These are phyloP conservation scores for Drepana arcuata DNA, from an alignment of 1,140 invertebrate genomes.

Conservation along the genomic window DNA sequence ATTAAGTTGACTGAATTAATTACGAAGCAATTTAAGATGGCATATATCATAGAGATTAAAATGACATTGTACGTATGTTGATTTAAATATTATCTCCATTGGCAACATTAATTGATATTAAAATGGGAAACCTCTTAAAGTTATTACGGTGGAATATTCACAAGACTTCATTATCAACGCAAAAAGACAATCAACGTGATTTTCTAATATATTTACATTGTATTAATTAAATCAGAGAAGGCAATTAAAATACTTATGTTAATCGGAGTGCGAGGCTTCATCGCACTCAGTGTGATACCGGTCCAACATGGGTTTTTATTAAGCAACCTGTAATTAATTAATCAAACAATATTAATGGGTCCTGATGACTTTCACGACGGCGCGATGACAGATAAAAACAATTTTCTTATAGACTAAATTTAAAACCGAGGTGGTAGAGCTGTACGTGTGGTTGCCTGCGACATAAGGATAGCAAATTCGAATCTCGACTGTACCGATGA, in stretches of 20 bases:
- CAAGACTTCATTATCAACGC: conserved; percentile 7
- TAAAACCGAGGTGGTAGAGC: too few species aligned
- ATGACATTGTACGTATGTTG: too few species aligned
- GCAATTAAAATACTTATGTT: conserved; percentile 68
- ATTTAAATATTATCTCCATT: conserved; percentile 23
- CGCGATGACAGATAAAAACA: too few species aligned
- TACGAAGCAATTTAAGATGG: too few species aligned
- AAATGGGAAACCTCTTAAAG: conserved; percentile 4
- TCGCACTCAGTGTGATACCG: conserved; percentile 29
- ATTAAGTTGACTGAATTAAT: too few species aligned
- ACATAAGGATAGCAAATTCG: too few species aligned
- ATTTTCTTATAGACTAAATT: too few species aligned
- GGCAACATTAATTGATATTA: conserved; percentile 19
- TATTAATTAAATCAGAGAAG: conserved; percentile 37
- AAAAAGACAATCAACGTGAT: conserved; percentile 23
- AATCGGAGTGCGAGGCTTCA: conserved; percentile 27
- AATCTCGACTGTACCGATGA: too few species aligned
- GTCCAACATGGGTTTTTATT: conserved; percentile 36
- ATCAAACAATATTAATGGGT: conserved; percentile 48
- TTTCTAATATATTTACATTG: conserved; percentile 22
- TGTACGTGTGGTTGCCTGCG: too few species aligned
- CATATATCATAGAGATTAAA: too few species aligned
- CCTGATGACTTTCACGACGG: conserved; percentile 30
- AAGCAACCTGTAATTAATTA: conserved; percentile 39
- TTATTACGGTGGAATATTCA: neutral